Evolutionary conservation across 2,888 invertebrate genomes (phyloP), one percentile per base, ranked within the genome.

Genomic region (Octonoba sinensis): DNA sequence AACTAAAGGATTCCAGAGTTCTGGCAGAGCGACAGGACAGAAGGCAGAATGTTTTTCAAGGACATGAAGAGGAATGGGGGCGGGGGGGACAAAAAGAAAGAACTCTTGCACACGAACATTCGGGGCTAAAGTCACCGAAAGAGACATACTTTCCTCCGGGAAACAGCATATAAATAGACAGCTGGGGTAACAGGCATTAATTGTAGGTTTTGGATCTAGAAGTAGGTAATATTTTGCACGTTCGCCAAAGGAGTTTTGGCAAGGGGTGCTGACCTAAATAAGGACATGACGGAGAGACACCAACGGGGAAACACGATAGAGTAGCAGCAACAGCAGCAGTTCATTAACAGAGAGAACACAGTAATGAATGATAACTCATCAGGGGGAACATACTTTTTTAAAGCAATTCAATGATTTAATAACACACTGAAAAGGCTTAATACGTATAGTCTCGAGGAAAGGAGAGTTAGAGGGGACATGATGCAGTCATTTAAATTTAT

Each of bases 221-320:
- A 56, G 74, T 49, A 46, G 20, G 74, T 59, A 74, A 71, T 71
- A 74, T 72, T 49, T 76, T 82, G 82, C 74, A 60, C 65, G 16
- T 60, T 71, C 54, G 82, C 82, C 82, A 82, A 82, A 66, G 71
- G 72, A 62, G 59, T 75, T 57, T 54, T 82, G 81, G 82, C 82
- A 76, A 49, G n/a, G 24, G 60, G 60, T 59, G 20, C 66, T 76
- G 72, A 66, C 54, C 82, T 82, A 82, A 72, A 82, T 82, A 82
- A 64, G 82, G 82, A 54, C 82, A 82, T 71, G 81, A 54, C 54
- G 64, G 24, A 16, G 20, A 57, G 20, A 20, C 18, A 20, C 36
- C 36, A 36, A 1, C 36, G 36, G 36, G 36, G 36, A 56, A 56
- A 56, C 56, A 56, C 56, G 56, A 56, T 18, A 20, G 56, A 20